Base-by-base conservation (phyloP, 1,140 invertebrate species). In the Berghia stephanieae region DNA sequence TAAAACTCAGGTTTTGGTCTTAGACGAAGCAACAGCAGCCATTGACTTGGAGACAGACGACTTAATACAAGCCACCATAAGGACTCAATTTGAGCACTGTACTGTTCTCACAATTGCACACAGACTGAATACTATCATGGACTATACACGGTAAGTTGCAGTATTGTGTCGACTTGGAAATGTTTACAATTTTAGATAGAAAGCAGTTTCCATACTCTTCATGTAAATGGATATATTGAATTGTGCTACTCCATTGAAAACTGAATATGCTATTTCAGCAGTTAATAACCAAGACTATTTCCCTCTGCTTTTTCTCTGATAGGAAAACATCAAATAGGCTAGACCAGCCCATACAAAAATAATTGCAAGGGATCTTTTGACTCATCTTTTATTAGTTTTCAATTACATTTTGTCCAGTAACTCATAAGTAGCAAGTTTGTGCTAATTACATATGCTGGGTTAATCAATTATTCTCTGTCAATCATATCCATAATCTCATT, bases 41-140 rank as follows among this genome's bases (percentile, higher is more conserved):
- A 84, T 89, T 8, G 88, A 89, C 78, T 75, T 86, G 49, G 83
- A 85, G 74, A 89, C 88, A 10, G 96, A 97, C 88, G 95, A 96
- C 89, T 92, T 97, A 42, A 97, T 97, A 86, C 95, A 97, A 90
- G 92, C 92, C 90, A 97, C 96, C 0, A 97, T 98, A 84, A 91
- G 95, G 36, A 92, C 92, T 49, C 94, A 97, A 87, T 98, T 98
- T 88, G 92, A 92, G 82, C 92, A 95, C 78, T 96, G 95, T 88
- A 98, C 96, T 27, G 94, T 98, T 67, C 91, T 98, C 42, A 98
- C 96, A 0, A 98, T 98, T 88, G 97, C 96, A 63, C 96, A 98
- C 90, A 93, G 96, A 42, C 92, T 98, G 67, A 97, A 98, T 88
- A 98, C 96, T 16, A 97, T 98, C 76, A 93, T 98, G 92, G 96